A percentile compares a stretch with the other conserved stretches of the same genome.
These are phyloP conservation scores for Chascanopsetta lugubris DNA, from an alignment of 2,113 vertebrate genomes.

Conservation along the genomic window DNA sequence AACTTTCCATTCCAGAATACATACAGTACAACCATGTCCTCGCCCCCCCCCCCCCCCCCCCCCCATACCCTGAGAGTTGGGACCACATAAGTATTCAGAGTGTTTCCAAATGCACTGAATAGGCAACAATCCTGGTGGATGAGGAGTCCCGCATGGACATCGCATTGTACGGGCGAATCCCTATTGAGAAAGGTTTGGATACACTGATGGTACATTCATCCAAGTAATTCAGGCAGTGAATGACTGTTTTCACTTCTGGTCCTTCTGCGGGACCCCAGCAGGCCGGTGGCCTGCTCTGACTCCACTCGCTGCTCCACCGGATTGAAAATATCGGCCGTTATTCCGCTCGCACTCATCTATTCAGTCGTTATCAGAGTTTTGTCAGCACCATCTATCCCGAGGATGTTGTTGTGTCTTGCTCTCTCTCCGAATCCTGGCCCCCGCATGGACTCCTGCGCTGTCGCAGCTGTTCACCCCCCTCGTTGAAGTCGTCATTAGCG, in stretches of 20 bases:
- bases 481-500: slow-evolving; percentile 62
- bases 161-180: not conserved
- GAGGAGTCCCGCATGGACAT: not conserved
- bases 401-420: slow-evolving; percentile 60
- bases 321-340: not conserved
- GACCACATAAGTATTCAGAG: not conserved
- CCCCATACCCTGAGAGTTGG: not conserved
- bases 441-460: slow-evolving; percentile 53
- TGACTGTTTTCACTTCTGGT: not conserved
- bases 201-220: not conserved
- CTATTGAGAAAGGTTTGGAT: not conserved
- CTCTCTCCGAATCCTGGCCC: slow-evolving; percentile 26
- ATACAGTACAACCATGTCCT: not conserved
- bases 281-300: not conserved
- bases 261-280: not conserved
- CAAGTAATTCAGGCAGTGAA: slow-evolving; percentile 1
- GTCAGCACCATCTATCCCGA: slow-evolving; percentile 47
- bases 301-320: not conserved
- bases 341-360: slow-evolving; percentile 5
- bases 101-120: not conserved
- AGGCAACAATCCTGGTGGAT: not conserved
- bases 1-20: not conserved
- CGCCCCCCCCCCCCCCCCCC: no score
- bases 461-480: slow-evolving; percentile 67
- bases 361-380: slow-evolving; percentile 40